Conservation (phyloP, 2,113 vertebrate species). For the Malurus melanocephalus region DNA sequence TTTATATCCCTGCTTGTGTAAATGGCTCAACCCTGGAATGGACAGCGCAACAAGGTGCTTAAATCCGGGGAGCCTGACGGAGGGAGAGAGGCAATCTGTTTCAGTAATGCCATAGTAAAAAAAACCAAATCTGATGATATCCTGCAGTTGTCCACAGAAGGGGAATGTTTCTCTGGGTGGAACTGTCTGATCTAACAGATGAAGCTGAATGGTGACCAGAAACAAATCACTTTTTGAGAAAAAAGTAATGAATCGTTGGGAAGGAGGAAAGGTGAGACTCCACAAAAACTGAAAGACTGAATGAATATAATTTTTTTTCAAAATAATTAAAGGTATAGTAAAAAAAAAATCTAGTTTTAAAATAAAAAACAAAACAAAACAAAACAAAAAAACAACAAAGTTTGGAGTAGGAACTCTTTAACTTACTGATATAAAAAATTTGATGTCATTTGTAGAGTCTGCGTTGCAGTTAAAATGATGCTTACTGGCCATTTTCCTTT, state of each 20-base stretch:
- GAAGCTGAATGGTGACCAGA: not conserved
- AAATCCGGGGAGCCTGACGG: not conserved
- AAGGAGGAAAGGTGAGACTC: not conserved
- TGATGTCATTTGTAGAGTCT: not conserved
- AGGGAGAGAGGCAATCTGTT: not conserved
- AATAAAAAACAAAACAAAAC: not conserved
- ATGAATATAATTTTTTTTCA: not conserved
- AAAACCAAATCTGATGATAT: not conserved
- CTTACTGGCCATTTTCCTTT: not conserved
- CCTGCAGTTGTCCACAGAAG: not conserved
- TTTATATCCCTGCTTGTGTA: not conserved
- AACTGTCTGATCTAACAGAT: not conserved
- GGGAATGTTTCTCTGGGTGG: not conserved
- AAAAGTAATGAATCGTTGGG: not conserved
- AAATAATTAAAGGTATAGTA: not conserved
- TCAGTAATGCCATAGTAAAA: not conserved
- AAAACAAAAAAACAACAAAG: not conserved
- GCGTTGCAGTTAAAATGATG: not conserved
- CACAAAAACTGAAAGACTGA: not conserved
- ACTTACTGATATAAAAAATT: not conserved
- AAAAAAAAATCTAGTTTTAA: not conserved
- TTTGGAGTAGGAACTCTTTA: not conserved
- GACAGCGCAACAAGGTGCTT: not conserved
- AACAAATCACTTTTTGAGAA: not conserved
- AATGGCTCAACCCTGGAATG: not conserved